Evolutionary conservation across 1,140 invertebrate genomes (phyloP), one percentile per base, ranked within the genome.

Genomic region (Copidosoma floridanum): DNA sequence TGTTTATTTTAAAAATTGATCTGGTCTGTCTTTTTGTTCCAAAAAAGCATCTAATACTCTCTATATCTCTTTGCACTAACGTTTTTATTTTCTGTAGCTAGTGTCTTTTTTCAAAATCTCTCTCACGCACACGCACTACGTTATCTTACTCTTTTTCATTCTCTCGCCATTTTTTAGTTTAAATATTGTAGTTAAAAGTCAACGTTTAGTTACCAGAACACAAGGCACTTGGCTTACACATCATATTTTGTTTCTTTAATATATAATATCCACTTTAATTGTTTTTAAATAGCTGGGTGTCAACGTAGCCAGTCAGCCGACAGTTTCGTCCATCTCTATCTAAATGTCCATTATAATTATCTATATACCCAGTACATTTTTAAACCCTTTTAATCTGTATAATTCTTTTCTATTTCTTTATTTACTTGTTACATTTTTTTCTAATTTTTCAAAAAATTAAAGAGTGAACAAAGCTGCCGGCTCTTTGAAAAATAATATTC

Each of bases 161-260:
- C 56, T 57, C 59, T 52, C 20, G 53, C 48, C 46, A 40, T 32
- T 37, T 53, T 66, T 50, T 66, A 68, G 58, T 61, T 65, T 70
- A 70, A 74, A 69, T 72, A 75, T 76, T 71, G 69, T 78, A 76
- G 76, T 74, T 74, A 75, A 76, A 75, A 77, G 74, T 79, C 74
- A 78, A 79, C 74, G 75, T 75, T 77, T 79, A 77, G 74, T 79
- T 75, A 77, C 73, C 74, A 76, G 77, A 77, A 79, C 75, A 76
- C 73, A 79, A 79, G 77, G 77, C 77, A 79, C 77, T 79, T 79
- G 74, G 73, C 76, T 78, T 79, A 78, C 71, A 78, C 72, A 73
- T 78, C 73, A 69, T 76, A 71, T 67, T 74, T 67, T 67, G 56
- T 69, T 66, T 71, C 63, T 71, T 69, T 63, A 61, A 58, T 51